Percentiles rank a stretch among this genome's conserved stretches.
Conservation (phyloP, 2,797 vertebrate species). For the Squalus acanthias region DNA sequence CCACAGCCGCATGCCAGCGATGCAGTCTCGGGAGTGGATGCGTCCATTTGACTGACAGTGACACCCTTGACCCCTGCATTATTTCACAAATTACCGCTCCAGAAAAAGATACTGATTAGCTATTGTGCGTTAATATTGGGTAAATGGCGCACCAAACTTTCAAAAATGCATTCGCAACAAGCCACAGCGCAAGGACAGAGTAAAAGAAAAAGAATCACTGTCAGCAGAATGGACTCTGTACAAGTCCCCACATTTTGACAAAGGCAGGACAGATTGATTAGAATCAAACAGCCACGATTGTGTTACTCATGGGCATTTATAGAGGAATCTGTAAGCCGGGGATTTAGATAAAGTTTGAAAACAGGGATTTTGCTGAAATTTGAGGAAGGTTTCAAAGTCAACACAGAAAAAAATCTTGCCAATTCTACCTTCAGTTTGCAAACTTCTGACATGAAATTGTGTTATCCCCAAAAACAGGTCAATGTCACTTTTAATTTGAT, state of each 20-base stretch:
- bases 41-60: slow-evolving; percentile 46
- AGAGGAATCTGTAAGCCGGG: neutral
- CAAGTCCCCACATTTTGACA: neutral
- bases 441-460: neutral
- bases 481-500: neutral
- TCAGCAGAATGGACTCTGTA: neutral
- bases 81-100: slow-evolving; percentile 46
- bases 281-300: neutral
- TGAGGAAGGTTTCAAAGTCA: slow-evolving; percentile 20
- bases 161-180: neutral
- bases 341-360: slow-evolving; percentile 26
- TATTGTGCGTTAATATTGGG: slow-evolving; percentile 15
- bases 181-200: neutral
- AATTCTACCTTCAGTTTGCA: neutral
- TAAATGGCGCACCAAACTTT: neutral
- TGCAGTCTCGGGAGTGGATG: slow-evolving; percentile 49
- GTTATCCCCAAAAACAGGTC: neutral
- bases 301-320: neutral
- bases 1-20: slow-evolving; percentile 60
- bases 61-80: slow-evolving; percentile 54
- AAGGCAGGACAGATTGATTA: neutral
- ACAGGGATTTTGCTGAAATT: slow-evolving; percentile 17
- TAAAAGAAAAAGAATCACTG: neutral
- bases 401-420: neutral
- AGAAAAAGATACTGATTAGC: slow-evolving; percentile 25